Percentiles rank a stretch among this genome's conserved stretches.
phyloP scores from a whole-genome alignment of 1,140 invertebrate species.

The Panagrolaimus sp. region DNA sequence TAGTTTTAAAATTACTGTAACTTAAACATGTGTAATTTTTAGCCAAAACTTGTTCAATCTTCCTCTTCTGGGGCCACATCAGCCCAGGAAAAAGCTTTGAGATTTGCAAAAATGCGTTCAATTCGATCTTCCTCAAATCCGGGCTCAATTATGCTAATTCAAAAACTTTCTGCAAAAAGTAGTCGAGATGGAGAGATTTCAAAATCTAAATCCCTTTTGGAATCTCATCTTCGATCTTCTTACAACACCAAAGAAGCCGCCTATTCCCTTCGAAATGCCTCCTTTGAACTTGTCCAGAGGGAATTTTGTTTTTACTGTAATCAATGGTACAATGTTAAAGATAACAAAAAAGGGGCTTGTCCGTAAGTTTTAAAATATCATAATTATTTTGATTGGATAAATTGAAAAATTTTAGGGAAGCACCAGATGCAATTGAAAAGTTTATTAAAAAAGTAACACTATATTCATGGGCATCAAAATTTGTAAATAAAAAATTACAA shows the following conservation, averaged over 20 bases:
- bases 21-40: no score
- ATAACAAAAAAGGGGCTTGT: background rate
- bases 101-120: background rate
- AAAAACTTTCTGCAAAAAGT: background rate
- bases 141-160: constrained; percentile 15
- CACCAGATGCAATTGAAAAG: no score
- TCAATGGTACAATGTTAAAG: constrained; percentile 8
- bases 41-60: constrained; percentile 14
- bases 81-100: constrained; percentile 13
- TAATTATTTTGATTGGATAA: no score
- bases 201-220: background rate
- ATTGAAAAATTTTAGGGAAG: no score
- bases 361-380: no score
- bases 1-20: no score
- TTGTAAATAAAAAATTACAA: no score
- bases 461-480: no score
- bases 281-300: constrained; percentile 17
- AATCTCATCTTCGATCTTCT: background rate
- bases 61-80: background rate
- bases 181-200: background rate
- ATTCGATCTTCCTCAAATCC: constrained; percentile 22
- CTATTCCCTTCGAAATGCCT: constrained; percentile 5
- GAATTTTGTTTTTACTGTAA: constrained; percentile 15
- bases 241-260: background rate
- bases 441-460: no score